A percentile compares a stretch with the other conserved stretches of the same genome.
Conservation (phyloP, 2,888 invertebrate genomes). For the Chloromyia formosa region DNA sequence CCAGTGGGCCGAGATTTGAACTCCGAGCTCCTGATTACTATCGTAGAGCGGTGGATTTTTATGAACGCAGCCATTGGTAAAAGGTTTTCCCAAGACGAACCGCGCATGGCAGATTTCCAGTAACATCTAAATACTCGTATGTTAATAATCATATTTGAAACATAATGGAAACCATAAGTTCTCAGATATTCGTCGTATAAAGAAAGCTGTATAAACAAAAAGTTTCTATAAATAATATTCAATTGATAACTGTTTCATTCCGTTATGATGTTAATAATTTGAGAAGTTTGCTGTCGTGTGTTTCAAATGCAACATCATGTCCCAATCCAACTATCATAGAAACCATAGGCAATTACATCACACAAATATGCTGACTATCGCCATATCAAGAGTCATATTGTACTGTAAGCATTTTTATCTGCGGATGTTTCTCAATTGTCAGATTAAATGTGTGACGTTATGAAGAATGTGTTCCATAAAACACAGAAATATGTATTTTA, state of each 20-base stretch:
- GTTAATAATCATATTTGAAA: too few species aligned
- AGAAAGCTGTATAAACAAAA: too few species aligned
- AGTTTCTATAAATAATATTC: background rate
- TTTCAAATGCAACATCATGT: background rate
- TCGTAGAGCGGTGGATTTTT: too few species aligned
- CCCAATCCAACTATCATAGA: background rate
- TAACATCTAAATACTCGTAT: too few species aligned
- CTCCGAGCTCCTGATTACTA: too few species aligned
- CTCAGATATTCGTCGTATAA: too few species aligned
- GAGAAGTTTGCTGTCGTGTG: slow-evolving; percentile 3
- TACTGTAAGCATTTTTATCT: background rate
- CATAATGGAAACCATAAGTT: too few species aligned
- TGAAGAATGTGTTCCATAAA: background rate
- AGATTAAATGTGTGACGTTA: background rate
- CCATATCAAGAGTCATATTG: background rate
- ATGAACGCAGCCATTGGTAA: too few species aligned
- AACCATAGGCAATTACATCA: background rate
- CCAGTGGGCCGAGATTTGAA: too few species aligned
- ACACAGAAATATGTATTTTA: too few species aligned
- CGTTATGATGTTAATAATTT: background rate
- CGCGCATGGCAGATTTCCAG: too few species aligned
- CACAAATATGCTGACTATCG: background rate
- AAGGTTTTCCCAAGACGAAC: too few species aligned
- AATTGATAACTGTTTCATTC: background rate
- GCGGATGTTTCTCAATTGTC: slow-evolving; percentile 1